A percentile compares a stretch with the other conserved stretches of the same genome.
These are phyloP conservation scores for Tinamus guttatus DNA, from an alignment of 2,113 vertebrate species.

Conservation along the genomic window DNA sequence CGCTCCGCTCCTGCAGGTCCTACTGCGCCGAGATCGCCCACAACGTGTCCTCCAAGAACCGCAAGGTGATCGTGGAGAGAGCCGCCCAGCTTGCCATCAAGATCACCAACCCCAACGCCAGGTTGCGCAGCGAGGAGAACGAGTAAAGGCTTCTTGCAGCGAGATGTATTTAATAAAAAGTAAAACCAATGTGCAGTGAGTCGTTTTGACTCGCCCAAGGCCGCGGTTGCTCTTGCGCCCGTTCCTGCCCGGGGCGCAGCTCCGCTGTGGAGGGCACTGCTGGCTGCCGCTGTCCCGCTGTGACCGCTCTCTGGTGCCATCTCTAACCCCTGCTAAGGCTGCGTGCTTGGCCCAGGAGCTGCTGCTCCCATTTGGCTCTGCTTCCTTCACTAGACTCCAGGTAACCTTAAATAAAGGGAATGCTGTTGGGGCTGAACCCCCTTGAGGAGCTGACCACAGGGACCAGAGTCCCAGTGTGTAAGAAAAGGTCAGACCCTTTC, in stretches of 20 bases:
- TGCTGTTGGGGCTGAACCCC: not conserved
- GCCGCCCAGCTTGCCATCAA: constrained; percentile 98
- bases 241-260: too few relatives aligned
- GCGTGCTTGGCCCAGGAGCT: too few relatives aligned
- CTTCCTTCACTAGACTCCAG: too few relatives aligned
- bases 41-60: constrained; percentile 98
- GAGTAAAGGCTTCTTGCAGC: constrained; percentile 78
- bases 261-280: too few relatives aligned
- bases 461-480: not conserved
- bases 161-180: constrained; percentile 80
- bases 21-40: constrained; percentile 98
- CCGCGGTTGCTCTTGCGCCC: not conserved
- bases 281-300: too few relatives aligned
- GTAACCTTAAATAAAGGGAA: not conserved
- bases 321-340: too few relatives aligned
- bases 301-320: too few relatives aligned
- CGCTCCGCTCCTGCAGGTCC: constrained; percentile 72
- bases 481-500: not conserved
- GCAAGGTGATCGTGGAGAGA: constrained; percentile 95
- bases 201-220: not conserved
- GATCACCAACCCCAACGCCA: constrained; percentile 96
- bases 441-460: not conserved
- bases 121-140: constrained; percentile 97
- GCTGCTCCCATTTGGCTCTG: not conserved
- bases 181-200: not conserved